Base-by-base conservation (phyloP, 2,113 vertebrate species). In the Carassius auratus region DNA sequence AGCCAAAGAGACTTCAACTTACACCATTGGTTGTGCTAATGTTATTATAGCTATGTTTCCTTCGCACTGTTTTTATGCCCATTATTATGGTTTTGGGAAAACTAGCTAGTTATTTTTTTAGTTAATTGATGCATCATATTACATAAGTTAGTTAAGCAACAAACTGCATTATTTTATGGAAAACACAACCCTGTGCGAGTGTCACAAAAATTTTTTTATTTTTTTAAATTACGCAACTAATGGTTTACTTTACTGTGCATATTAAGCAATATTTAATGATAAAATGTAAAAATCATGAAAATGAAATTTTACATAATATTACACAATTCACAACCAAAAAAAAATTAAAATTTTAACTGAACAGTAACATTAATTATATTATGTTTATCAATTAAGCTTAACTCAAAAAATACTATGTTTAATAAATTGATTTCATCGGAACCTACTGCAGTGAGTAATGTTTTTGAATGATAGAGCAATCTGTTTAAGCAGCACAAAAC, bases 401-500 rank as follows among this genome's bases (percentile, higher is more conserved):
- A 30, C 13, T 30, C 1, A 5, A 64, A 64, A 66, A 68, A 68
- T 66, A 68, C 6, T 8, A 4, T 1, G 68, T 42, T 12, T 21
- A 21, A 71, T 21, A 21, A 0, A 8, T 71, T 12, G 21, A 71
- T 69, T 38, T 36, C 36, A 17, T 38, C 19, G 13, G 15, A 64
- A 3, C 8, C 59, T 8, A 48, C 1, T 30, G 21, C 57, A 79
- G 59, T 45, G 23, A 62, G 57, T 26, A 55, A 26, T 76, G n/a
- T 48, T 81, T 66, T 9, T 85, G 90, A 59, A 87, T n/a, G 73
- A 79, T 80, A 66, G 45, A 52, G 14, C 48, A 55, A 33, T 55
- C 75, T 55, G 50, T 23, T 33, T 61, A 33, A 55, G 15, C 38
- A 66, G 57, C 14, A 80, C 17, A 38, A 10, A 5, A 14, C 14